Conservation (phyloP, 2,797 vertebrate genomes). For the Emydoidea blandingii region DNA sequence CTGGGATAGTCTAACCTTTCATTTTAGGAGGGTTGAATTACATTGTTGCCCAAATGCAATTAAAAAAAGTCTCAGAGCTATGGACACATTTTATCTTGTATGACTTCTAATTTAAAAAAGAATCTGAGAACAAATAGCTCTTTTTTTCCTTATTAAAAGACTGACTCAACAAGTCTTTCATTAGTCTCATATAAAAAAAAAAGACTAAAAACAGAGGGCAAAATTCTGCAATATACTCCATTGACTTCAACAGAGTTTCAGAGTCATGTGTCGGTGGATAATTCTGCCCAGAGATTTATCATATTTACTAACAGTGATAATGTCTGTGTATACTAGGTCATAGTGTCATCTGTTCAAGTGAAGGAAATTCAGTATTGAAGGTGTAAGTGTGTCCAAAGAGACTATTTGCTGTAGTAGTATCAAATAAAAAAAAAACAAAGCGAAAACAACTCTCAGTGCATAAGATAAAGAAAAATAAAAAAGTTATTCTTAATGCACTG, state of each 20-base stretch:
- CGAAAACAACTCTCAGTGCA: background rate
- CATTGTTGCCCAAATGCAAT: background rate
- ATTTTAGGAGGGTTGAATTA: background rate
- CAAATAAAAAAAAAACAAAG: background rate
- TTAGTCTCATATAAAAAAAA: background rate
- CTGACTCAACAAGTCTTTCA: slow-evolving; percentile 1
- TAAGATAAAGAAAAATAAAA: background rate
- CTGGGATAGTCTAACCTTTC: background rate
- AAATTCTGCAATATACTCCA: background rate
- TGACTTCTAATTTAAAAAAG: slow-evolving; percentile 49
- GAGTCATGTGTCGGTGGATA: background rate
- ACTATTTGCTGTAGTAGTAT: background rate
- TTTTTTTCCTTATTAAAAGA: background rate
- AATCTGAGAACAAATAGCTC: background rate
- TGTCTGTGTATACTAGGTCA: background rate
- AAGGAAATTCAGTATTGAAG: background rate
- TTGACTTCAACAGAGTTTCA: background rate
- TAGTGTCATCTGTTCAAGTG: background rate
- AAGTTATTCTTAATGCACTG: background rate
- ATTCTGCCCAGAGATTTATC: background rate
- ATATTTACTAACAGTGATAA: background rate
- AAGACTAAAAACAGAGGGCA: background rate
- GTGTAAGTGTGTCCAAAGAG: background rate
- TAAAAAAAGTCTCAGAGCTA: background rate
- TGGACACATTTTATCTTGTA: slow-evolving; percentile 9